These are phyloP conservation scores for Hystrix brachyura DNA, from an alignment of 2,113 vertebrate species.

Conservation along the genomic window DNA sequence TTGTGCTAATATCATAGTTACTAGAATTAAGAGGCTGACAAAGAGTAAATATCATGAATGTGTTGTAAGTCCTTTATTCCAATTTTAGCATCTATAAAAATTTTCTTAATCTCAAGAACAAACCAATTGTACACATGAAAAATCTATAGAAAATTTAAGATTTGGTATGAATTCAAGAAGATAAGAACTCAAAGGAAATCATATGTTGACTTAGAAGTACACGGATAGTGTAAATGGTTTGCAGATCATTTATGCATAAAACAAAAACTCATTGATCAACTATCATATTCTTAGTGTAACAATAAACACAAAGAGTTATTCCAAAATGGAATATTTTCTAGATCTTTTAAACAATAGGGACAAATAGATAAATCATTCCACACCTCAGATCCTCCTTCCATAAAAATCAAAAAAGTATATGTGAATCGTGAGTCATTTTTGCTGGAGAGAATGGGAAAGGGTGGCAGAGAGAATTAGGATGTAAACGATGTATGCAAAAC, in stretches of 20 bases:
- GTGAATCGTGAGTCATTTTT: constrained; percentile 37
- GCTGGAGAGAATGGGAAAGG: background rate
- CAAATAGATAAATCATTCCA: constrained; percentile 18
- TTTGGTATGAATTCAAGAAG: background rate
- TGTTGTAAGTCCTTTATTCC: background rate
- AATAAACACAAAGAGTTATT: constrained; percentile 33
- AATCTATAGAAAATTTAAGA: background rate
- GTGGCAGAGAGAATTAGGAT: background rate
- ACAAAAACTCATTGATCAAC: background rate
- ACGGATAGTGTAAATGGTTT: background rate
- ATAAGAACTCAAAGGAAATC: background rate
- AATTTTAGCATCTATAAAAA: constrained; percentile 16
- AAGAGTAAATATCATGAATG: background rate
- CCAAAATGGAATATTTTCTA: constrained; percentile 17
- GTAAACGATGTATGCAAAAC: background rate
- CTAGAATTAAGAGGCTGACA: background rate
- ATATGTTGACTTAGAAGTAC: background rate
- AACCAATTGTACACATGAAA: background rate
- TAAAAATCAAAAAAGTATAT: background rate
- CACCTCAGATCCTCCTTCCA: background rate
- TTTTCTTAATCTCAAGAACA: constrained; percentile 41
- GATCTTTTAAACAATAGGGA: background rate
- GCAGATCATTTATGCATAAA: background rate
- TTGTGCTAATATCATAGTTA: background rate
- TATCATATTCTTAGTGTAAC: background rate